phyloP scores from a whole-genome alignment of 2,797 vertebrate species.

The Hemitrygon akajei region DNA sequence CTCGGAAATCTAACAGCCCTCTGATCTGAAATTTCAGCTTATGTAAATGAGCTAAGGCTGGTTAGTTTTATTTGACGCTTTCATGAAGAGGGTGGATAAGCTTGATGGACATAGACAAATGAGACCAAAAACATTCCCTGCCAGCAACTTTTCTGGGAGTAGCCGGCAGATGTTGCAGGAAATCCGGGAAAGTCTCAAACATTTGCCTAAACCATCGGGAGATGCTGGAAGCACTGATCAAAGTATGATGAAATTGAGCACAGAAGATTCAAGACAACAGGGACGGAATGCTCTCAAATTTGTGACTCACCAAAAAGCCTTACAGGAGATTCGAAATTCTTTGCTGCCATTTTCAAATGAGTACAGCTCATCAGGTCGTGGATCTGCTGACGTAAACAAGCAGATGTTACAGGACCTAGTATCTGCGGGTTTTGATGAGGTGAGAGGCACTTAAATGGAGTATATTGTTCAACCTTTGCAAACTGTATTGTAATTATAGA shows the following conservation, averaged over 20 bases:
- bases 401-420: constrained; percentile 75
- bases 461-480: neutral
- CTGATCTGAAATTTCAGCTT: neutral
- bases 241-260: constrained; percentile 59
- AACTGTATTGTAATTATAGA: neutral
- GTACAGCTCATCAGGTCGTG: constrained; percentile 57
- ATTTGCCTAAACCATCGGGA: constrained; percentile 77
- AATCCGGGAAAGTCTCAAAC: constrained; percentile 88
- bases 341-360: constrained; percentile 84
- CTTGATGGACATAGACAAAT: constrained; percentile 95
- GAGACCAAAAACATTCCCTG: constrained; percentile 97
- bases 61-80: constrained; percentile 42
- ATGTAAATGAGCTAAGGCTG: constrained; percentile 21
- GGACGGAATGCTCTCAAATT: constrained; percentile 77
- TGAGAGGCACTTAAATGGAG: constrained; percentile 46
- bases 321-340: constrained; percentile 90
- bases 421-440: constrained; percentile 82
- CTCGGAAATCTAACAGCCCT: neutral
- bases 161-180: constrained; percentile 96
- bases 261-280: constrained; percentile 77
- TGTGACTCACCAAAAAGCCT: constrained; percentile 77
- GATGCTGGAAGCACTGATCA: constrained; percentile 75
- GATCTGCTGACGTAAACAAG: constrained; percentile 67
- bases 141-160: constrained; percentile 85
- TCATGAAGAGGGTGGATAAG: constrained; percentile 97